Percentiles rank a stretch among this genome's conserved stretches.
phyloP scores from a whole-genome alignment of 2,888 invertebrate genomes.

The Odontocerum albicorne region DNA sequence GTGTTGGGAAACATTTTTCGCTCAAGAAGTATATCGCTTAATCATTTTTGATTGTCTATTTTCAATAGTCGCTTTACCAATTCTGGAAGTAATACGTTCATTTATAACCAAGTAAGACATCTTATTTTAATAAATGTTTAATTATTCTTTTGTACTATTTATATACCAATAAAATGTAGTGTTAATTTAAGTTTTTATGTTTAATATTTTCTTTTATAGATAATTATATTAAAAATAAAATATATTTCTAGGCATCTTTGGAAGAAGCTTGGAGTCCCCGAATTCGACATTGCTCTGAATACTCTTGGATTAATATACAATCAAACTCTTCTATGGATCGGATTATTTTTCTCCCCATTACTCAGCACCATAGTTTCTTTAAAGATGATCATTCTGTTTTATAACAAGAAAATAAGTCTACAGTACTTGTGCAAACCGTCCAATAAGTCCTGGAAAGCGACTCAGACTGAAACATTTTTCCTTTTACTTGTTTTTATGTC shows the following conservation, averaged over 20 bases:
- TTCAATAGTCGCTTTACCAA: constrained; percentile 57
- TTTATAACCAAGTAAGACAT: constrained; percentile 51
- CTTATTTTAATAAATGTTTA: not conserved
- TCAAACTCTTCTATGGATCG: constrained; percentile 77
- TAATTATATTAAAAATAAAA: constrained; percentile 22
- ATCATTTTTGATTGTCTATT: constrained; percentile 68
- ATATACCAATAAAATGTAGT: not conserved
- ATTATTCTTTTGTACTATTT: not conserved
- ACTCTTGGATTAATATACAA: constrained; percentile 79
- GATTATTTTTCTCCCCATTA: constrained; percentile 71
- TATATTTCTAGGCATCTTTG: constrained; percentile 32
- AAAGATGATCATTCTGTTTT: constrained; percentile 73
- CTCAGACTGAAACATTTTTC: constrained; percentile 76
- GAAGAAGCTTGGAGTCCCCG: constrained; percentile 51
- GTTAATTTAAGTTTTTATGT: not conserved
- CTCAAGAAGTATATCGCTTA: constrained; percentile 72
- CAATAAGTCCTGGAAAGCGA: constrained; percentile 65
- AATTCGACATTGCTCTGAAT: constrained; percentile 77
- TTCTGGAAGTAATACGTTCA: constrained; percentile 50
- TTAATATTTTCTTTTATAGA: not conserved
- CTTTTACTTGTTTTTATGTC: constrained; percentile 68
- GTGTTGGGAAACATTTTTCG: constrained; percentile 76
- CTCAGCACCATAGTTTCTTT: constrained; percentile 64
- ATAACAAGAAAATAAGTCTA: constrained; percentile 65
- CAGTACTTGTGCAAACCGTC: constrained; percentile 69